Base-by-base conservation (phyloP, 2,113 vertebrate genomes). In the Hydrolagus affinis region DNA sequence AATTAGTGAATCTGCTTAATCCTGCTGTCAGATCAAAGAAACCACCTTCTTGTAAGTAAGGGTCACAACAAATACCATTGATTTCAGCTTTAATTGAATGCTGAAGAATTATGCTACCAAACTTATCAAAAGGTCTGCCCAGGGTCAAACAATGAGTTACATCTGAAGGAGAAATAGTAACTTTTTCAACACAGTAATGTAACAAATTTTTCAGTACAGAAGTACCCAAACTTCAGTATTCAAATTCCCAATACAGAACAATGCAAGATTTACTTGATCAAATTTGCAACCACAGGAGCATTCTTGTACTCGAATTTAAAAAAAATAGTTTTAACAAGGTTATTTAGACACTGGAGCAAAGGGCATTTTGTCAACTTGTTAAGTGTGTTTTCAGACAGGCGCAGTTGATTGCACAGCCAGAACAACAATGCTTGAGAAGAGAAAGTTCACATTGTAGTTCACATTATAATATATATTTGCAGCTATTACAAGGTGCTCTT, bases 161-260 rank as follows among this genome's bases (percentile, higher is more conserved):
- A n/a, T 25, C 12, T 19, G 56, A 62, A 10, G 6, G 28, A 12
- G 23, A 60, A 80, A 64, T 80, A 80, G 77, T 44, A 80, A 80
- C 60, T 80, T 80, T 57, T 80, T 80, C 60, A 64, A 23, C 78
- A 32, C 28, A 32, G 66, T 83, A 66, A 66, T 9, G 23, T 62
- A 32, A 77, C 25, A 66, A 17, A 66, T 83, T 80, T 23, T 62
- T 80, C 76, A 80, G 28, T 80, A 80, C 59, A 62, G n/a, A 60
- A 77, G 59, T 17, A 44, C 44, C 59, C 62, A 28, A 62, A 64
- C 57, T 10, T 60, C 14, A 57, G 19, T 1, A 64, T 9, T 64
- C 44, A 44, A 44, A 44, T 6, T 44, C 44, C 44, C 6, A 44
- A 44, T 44, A 44, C 44, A 44, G 44, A 44, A 44, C 44, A 44